Evolutionary conservation across 1,140 invertebrate genomes (phyloP).

Genomic region (Lepidotrigona ventralis): DNA sequence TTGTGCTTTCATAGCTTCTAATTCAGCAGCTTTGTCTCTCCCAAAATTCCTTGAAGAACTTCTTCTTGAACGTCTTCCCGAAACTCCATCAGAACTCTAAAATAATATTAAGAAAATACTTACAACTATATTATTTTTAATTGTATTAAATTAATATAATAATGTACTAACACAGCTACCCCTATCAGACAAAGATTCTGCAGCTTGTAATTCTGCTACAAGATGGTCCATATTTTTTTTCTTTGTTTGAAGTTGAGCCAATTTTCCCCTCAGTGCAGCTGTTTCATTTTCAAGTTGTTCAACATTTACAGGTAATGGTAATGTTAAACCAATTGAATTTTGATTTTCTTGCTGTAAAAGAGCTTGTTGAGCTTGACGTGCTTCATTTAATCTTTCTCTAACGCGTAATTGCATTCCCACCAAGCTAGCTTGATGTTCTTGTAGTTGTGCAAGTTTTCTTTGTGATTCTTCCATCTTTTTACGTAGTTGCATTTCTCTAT

Average conservation of each 20-base stretch:
- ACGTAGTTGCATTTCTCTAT: slow-evolving; percentile 65
- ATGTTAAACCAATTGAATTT: slow-evolving; percentile 10
- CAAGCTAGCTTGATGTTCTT: slow-evolving; percentile 75
- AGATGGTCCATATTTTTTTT: slow-evolving; percentile 78
- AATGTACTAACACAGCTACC: slow-evolving; percentile 69
- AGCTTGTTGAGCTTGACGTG: slow-evolving; percentile 72
- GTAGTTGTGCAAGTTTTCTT: slow-evolving; percentile 72
- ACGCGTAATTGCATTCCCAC: slow-evolving; percentile 73
- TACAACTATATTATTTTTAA: background rate
- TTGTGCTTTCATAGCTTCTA: slow-evolving; percentile 75
- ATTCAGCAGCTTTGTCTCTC: slow-evolving; percentile 73
- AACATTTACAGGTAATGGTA: slow-evolving; percentile 57
- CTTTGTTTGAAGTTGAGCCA: slow-evolving; percentile 75
- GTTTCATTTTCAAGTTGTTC: slow-evolving; percentile 74
- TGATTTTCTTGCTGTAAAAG: slow-evolving; percentile 69
- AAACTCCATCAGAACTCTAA: slow-evolving; percentile 65
- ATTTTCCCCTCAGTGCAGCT: slow-evolving; percentile 70
- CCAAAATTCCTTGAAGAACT: slow-evolving; percentile 57
- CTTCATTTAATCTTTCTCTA: slow-evolving; percentile 73
- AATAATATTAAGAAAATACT: background rate
- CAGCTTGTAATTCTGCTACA: slow-evolving; percentile 74
- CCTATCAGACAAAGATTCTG: slow-evolving; percentile 66
- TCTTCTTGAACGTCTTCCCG: background rate
- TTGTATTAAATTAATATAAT: background rate
- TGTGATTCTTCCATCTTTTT: slow-evolving; percentile 77